A percentile compares a stretch with the other conserved stretches of the same genome.
phyloP scores from a whole-genome alignment of 2,113 vertebrate genomes.

The Bubo bubo region DNA sequence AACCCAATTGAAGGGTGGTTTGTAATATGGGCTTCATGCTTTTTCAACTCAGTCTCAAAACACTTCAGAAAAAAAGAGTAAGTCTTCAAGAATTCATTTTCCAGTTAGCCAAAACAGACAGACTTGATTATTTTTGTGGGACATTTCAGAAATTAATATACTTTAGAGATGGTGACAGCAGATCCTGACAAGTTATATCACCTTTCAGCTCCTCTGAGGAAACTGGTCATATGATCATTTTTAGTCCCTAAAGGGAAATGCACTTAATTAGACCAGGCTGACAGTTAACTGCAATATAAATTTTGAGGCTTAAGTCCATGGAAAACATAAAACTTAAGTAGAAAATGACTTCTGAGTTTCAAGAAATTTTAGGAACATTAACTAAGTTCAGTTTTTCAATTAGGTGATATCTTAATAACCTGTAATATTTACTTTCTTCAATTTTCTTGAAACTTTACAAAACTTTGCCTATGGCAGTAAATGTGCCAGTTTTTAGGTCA shows the following conservation, averaged over 20 bases:
- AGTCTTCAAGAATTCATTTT: not conserved
- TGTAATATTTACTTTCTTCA: not conserved
- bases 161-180: not conserved
- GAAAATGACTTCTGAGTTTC: not conserved
- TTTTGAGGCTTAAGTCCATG: not conserved
- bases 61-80: not conserved
- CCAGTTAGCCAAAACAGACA: not conserved
- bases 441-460: not conserved
- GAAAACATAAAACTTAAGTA: not conserved
- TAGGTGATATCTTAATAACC: not conserved
- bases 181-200: not conserved
- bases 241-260: not conserved
- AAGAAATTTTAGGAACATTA: not conserved
- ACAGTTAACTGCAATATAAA: not conserved
- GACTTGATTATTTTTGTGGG: not conserved
- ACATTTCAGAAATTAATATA: not conserved
- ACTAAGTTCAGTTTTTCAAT: not conserved
- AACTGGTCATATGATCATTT: not conserved
- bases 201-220: not conserved
- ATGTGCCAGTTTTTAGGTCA: not conserved
- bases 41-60: not conserved
- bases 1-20: accelerated
- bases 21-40: not conserved
- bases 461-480: not conserved
- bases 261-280: not conserved